Base-by-base conservation (phyloP, 2,113 vertebrate genomes). In the Oncorhynchus tshawytscha region DNA sequence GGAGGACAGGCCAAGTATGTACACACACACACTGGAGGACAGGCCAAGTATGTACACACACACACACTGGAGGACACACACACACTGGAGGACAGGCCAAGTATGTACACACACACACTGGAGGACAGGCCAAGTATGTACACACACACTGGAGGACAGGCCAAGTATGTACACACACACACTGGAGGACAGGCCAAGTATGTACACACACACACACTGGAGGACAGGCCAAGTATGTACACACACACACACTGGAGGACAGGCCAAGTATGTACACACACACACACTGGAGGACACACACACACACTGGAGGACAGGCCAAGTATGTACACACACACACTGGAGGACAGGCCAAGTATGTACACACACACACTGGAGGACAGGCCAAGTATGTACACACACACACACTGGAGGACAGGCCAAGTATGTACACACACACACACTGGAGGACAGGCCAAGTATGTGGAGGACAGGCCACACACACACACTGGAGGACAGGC, bases 381-480 rank as follows among this genome's bases (percentile, higher is more conserved):
- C n/a, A n/a, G n/a, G n/a, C n/a, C n/a, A n/a, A n/a, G n/a, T n/a
- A n/a, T n/a, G n/a, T n/a, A n/a, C n/a, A n/a, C n/a, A n/a, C 0
- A 91, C 94, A 3, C 92, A 95, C 83, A 92, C 91, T 66, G 88
- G 89, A 6, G 94, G 92, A 86, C 95, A 95, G 67, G 91, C 96
- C 79, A 96, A 97, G 96, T 97, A 89, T 80, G 91, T 3, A 60
- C 29, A 24, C 16, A 68, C 0, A 91, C 94, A 3, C 92, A 95
- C 83, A 92, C 91, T 66, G 88, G 89, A 6, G 94, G 92, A 86
- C 95, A 95, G 67, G 91, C 96, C 79, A 96, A 97, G 96, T 97
- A 89, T 80, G 91, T 3, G n/a, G n/a, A n/a, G n/a, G n/a, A 60
- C 29, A 24, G n/a, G n/a, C 16, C 45, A 45, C 45, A 45, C 0